These are phyloP conservation scores for Dendrocopos noguchii DNA, from an alignment of 2,113 vertebrate species.

Conservation along the genomic window DNA sequence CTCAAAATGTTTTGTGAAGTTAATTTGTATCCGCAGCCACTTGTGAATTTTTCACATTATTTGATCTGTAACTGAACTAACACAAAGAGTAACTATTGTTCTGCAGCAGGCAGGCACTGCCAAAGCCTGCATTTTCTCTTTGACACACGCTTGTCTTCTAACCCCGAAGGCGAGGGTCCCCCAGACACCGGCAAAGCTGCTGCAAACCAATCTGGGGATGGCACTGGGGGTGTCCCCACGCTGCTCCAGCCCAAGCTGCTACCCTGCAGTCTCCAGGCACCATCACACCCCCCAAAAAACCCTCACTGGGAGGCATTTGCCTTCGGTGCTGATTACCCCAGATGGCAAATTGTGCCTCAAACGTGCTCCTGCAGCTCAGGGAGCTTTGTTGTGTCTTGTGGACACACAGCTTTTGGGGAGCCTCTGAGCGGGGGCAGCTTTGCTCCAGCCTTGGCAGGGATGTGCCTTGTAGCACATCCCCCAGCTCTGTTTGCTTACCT, in stretches of 20 bases:
- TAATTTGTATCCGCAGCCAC: conserved; percentile 66
- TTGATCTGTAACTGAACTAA: conserved; percentile 61
- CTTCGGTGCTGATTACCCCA: accelerated
- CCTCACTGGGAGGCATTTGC: accelerated
- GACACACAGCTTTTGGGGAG: accelerated
- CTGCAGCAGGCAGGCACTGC: conserved; percentile 19
- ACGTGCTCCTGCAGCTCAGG: accelerated
- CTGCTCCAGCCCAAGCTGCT: accelerated
- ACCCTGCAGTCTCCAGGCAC: accelerated
- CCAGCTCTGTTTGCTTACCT: too few species aligned
- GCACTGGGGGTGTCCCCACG: background rate
- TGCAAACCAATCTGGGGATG: background rate
- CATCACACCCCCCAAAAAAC: too few species aligned
- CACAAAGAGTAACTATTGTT: conserved; percentile 27
- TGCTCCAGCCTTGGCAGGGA: accelerated
- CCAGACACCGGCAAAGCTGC: background rate
- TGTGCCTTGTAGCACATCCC: background rate
- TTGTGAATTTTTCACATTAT: conserved; percentile 48
- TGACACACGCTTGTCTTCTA: background rate
- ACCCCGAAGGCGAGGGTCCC: background rate
- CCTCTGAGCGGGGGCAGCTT: background rate
- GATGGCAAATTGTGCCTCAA: accelerated
- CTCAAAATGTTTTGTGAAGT: conserved; percentile 55
- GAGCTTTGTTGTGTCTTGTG: accelerated
- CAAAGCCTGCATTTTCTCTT: background rate